Conservation (phyloP, 2,888 invertebrate genomes). For the Rugalucina vietnamica region DNA sequence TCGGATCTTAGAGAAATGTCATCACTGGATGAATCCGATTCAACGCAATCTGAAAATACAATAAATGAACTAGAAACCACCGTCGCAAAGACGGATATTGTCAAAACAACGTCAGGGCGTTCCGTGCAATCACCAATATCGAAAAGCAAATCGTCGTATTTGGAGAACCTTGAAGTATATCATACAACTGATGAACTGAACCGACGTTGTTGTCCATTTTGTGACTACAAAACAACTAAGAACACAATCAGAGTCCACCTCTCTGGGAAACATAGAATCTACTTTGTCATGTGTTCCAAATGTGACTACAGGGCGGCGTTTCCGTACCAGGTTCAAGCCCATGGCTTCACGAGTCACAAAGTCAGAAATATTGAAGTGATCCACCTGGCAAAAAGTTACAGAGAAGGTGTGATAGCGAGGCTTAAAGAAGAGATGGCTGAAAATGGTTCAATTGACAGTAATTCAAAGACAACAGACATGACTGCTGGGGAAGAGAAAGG, state of each 20-base stretch:
- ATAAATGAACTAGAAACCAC: background rate
- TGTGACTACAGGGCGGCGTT: constrained; percentile 62
- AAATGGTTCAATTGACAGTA: background rate
- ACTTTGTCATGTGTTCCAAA: constrained; percentile 60
- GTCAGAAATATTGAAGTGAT: constrained; percentile 55
- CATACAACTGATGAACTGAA: constrained; percentile 54
- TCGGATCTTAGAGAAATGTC: constrained; percentile 8
- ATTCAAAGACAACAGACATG: background rate
- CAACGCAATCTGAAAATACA: background rate
- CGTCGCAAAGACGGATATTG: background rate
- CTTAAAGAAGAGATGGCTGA: background rate
- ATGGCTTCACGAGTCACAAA: constrained; percentile 57
- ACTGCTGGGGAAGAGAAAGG: background rate
- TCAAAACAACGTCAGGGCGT: background rate
- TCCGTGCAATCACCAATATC: no score
- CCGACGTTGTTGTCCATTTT: constrained; percentile 61
- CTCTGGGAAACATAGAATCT: constrained; percentile 58
- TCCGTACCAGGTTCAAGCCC: constrained; percentile 59
- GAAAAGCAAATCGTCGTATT: constrained; percentile 33
- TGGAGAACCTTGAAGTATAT: constrained; percentile 58
- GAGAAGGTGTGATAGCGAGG: constrained; percentile 40
- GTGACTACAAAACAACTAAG: constrained; percentile 58
- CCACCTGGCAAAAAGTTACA: constrained; percentile 56
- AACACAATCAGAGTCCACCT: constrained; percentile 62
- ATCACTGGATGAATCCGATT: background rate